phyloP scores from a whole-genome alignment of 1,140 invertebrate genomes.

The Rhynchophorus ferrugineus region DNA sequence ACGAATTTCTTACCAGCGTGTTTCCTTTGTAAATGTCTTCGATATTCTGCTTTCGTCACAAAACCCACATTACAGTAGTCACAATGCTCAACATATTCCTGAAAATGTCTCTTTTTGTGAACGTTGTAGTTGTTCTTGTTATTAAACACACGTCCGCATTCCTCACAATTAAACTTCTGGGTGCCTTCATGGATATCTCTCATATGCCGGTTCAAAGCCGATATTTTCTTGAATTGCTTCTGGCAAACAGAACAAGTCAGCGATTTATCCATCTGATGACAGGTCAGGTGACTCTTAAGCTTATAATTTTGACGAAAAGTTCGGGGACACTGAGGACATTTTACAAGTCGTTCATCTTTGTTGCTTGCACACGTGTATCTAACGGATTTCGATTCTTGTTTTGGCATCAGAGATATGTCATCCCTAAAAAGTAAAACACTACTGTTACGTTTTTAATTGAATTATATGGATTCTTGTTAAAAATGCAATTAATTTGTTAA shows the following conservation, averaged over 20 bases:
- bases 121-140: constrained; percentile 56
- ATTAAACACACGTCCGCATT: constrained; percentile 49
- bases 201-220: background rate
- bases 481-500: no score
- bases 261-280: background rate
- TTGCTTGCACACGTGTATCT: no score
- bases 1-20: constrained; percentile 20
- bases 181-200: background rate
- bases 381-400: constrained; percentile 57
- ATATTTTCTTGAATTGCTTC: background rate
- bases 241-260: background rate
- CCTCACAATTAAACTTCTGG: constrained; percentile 31
- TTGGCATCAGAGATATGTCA: no score
- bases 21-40: constrained; percentile 16
- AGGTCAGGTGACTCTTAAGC: background rate
- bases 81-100: constrained; percentile 37
- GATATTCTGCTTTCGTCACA: constrained; percentile 14
- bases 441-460: no score
- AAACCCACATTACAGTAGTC: constrained; percentile 25
- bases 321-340: background rate
- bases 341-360: no score
- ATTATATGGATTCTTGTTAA: no score
- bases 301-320: background rate
- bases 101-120: constrained; percentile 54
- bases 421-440: no score